phyloP scores from a whole-genome alignment of 2,888 invertebrate species.

The Drosophila paramelanica region DNA sequence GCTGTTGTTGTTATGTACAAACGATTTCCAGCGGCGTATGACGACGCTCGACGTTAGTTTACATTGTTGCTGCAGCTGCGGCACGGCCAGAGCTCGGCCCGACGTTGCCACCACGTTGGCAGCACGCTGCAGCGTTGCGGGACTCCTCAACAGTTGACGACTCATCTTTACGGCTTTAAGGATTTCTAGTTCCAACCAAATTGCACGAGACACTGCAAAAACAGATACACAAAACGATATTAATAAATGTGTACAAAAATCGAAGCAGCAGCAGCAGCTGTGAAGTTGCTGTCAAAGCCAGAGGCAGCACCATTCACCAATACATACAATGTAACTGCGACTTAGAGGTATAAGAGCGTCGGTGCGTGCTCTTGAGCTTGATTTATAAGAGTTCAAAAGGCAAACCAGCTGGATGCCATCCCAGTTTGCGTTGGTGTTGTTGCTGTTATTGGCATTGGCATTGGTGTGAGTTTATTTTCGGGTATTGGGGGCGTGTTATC shows the following conservation, averaged over 20 bases:
- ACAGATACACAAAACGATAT: slow-evolving; percentile 21
- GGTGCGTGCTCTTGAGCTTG: slow-evolving; percentile 21
- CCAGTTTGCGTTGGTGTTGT: neutral
- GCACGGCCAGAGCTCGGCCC: slow-evolving; percentile 16
- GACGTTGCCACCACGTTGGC: slow-evolving; percentile 30
- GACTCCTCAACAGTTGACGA: slow-evolving; percentile 75
- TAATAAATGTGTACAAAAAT: slow-evolving; percentile 28
- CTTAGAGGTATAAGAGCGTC: slow-evolving; percentile 51
- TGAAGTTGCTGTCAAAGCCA: neutral
- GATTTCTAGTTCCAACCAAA: neutral
- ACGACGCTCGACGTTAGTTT: slow-evolving; percentile 59
- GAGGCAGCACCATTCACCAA: slow-evolving; percentile 9
- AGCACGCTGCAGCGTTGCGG: slow-evolving; percentile 60
- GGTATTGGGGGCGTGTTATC: slow-evolving; percentile 31
- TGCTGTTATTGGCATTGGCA: slow-evolving; percentile 27
- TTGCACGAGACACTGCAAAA: slow-evolving; percentile 9
- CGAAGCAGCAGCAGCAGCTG: slow-evolving; percentile 32
- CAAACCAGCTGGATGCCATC: slow-evolving; percentile 1
- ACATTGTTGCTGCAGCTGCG: slow-evolving; percentile 57
- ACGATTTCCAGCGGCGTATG: slow-evolving; percentile 83
- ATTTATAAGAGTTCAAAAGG: slow-evolving; percentile 58
- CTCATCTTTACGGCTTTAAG: slow-evolving; percentile 64
- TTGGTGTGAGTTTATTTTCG: slow-evolving; percentile 7
- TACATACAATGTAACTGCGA: neutral
- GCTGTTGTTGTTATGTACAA: slow-evolving; percentile 66